A percentile compares a stretch with the other conserved stretches of the same genome.
phyloP scores from a whole-genome alignment of 2,888 invertebrate species.

The Drosophila paramelanica region DNA sequence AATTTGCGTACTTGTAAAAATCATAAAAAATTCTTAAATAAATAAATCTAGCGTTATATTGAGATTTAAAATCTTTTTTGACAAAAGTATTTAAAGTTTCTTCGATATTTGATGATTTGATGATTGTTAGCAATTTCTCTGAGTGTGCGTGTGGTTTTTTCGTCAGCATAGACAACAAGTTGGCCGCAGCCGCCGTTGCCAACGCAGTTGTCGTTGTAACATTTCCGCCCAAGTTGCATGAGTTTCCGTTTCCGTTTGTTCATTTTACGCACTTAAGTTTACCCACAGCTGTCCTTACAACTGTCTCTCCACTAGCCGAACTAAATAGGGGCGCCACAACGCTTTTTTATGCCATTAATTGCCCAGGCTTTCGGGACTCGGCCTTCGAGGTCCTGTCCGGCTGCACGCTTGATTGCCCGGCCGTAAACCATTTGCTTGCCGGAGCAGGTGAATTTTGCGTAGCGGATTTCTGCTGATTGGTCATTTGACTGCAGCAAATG shows the following conservation, averaged over 20 bases:
- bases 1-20: too few relatives aligned
- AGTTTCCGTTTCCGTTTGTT: slow-evolving; percentile 76
- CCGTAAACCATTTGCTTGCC: slow-evolving; percentile 44
- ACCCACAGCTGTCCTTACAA: slow-evolving; percentile 5
- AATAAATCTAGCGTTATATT: too few relatives aligned
- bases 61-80: too few relatives aligned
- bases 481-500: slow-evolving; percentile 44
- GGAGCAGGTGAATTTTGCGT: slow-evolving; percentile 34
- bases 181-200: slow-evolving; percentile 10
- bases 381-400: slow-evolving; percentile 24
- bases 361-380: slow-evolving; percentile 45
- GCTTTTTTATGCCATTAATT: slow-evolving; percentile 66
- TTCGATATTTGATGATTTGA: too few relatives aligned
- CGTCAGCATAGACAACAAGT: slow-evolving; percentile 1
- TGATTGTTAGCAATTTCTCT: too few relatives aligned
- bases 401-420: slow-evolving; percentile 64
- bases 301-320: slow-evolving; percentile 2
- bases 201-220: slow-evolving; percentile 49
- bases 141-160: neutral
- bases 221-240: slow-evolving; percentile 74
- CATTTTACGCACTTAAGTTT: slow-evolving; percentile 66
- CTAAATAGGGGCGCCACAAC: slow-evolving; percentile 46
- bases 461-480: slow-evolving; percentile 51
- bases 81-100: too few relatives aligned
- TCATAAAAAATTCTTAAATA: too few relatives aligned